A percentile compares a stretch with the other conserved stretches of the same genome.
These are phyloP conservation scores for Dasyprocta punctata DNA, from an alignment of 2,113 vertebrate species.

Conservation along the genomic window DNA sequence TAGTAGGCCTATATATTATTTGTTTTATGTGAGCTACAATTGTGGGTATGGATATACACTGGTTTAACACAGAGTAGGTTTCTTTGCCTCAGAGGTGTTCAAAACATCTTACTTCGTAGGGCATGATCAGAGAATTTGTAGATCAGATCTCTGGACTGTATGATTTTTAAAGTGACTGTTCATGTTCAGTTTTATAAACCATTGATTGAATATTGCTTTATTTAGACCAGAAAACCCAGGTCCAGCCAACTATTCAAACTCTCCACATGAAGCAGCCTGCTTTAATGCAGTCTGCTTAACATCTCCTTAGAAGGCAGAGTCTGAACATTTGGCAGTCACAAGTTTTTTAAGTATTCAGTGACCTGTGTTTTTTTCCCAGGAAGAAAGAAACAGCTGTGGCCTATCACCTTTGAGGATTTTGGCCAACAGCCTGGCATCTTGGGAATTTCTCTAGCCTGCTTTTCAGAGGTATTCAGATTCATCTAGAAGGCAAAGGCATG, in stretches of 20 bases:
- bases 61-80: constrained; percentile 18
- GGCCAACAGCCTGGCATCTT: constrained; percentile 33
- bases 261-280: not conserved
- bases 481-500: constrained; percentile 44
- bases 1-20: not conserved
- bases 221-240: not conserved
- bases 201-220: constrained; percentile 22
- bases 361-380: not conserved
- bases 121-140: not conserved
- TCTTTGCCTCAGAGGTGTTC: not conserved
- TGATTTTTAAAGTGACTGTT: not conserved
- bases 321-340: not conserved
- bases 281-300: not conserved
- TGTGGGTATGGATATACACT: not conserved
- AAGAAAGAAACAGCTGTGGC: constrained; percentile 34
- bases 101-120: not conserved
- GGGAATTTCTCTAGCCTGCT: constrained; percentile 42
- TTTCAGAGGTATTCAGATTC: constrained; percentile 29
- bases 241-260: not conserved
- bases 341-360: not conserved
- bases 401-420: constrained; percentile 49
- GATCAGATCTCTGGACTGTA: not conserved
- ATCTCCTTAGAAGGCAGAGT: not conserved
- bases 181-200: constrained; percentile 31
- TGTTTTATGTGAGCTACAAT: not conserved